Evolutionary conservation across 2,113 vertebrate species (phyloP).

Genomic region (Tupaia chinensis): DNA sequence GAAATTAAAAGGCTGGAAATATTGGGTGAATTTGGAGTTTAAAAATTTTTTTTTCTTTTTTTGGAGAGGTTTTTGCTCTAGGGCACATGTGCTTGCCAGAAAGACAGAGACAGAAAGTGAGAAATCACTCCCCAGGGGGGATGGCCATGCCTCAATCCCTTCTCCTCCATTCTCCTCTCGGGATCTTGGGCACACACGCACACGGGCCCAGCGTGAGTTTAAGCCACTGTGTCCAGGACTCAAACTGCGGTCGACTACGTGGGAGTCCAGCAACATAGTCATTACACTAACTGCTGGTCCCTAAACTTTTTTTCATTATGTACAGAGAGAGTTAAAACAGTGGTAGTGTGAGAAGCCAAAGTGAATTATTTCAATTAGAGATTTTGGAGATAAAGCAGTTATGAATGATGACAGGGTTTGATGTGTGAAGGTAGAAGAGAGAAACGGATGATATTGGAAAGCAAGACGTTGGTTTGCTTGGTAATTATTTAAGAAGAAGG

Average conservation of each 20-base stretch:
- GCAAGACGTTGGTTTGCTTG: background rate
- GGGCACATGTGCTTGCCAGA: too few species aligned
- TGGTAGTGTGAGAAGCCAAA: background rate
- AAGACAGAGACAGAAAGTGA: too few species aligned
- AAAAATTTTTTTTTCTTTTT: background rate
- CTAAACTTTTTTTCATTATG: background rate
- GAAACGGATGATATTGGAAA: background rate
- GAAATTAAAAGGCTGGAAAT: background rate
- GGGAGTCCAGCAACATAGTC: too few species aligned
- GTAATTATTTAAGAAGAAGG: background rate
- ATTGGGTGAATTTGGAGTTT: background rate
- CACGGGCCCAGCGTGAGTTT: too few species aligned
- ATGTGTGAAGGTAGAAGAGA: background rate
- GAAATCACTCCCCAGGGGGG: too few species aligned
- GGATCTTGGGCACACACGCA: too few species aligned
- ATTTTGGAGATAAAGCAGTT: background rate
- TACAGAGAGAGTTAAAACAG: background rate
- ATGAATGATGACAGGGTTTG: background rate
- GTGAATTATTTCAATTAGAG: background rate
- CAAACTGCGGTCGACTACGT: too few species aligned
- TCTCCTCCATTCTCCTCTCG: too few species aligned
- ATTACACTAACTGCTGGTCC: too few species aligned
- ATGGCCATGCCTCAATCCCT: too few species aligned
- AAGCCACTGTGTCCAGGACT: too few species aligned
- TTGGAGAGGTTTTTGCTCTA: background rate